These are phyloP conservation scores for Neoascia interrupta DNA, from an alignment of 2,888 invertebrate genomes.

Conservation along the genomic window DNA sequence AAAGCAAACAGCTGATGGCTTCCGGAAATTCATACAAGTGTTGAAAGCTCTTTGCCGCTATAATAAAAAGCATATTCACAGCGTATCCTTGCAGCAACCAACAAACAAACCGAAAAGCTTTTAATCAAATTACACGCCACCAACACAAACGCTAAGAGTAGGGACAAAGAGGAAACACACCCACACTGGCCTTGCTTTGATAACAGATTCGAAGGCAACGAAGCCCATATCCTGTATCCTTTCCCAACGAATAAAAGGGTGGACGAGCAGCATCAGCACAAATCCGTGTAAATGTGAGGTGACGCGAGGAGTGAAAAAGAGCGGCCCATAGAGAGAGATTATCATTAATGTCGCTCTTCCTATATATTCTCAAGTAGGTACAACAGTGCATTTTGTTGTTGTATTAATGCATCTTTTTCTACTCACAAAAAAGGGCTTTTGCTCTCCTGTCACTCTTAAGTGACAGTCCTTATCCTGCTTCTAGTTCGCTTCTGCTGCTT, in stretches of 20 bases:
- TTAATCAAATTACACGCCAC: conserved; percentile 58
- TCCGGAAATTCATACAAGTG: conserved; percentile 66
- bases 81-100: conserved; percentile 13
- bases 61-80: conserved; percentile 11
- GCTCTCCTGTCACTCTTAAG: conserved; percentile 54
- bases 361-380: too few relatives aligned
- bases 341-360: conserved; percentile 38
- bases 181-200: not conserved
- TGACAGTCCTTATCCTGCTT: conserved; percentile 62
- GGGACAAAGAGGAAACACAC: too few relatives aligned
- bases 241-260: conserved; percentile 2
- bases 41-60: conserved; percentile 37
- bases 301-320: conserved; percentile 23
- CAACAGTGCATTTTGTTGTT: conserved; percentile 57
- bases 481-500: conserved; percentile 60
- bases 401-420: conserved; percentile 26
- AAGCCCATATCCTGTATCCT: conserved; percentile 29
- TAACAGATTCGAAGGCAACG: conserved; percentile 35
- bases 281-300: not conserved
- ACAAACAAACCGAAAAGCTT: conserved; percentile 33
- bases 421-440: conserved; percentile 46
- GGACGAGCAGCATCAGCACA: not conserved
- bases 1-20: conserved; percentile 52
- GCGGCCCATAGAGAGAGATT: conserved; percentile 13
- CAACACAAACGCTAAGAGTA: conserved; percentile 14